Base-by-base conservation (phyloP, 2,113 vertebrate species). In the Centropus unirufus region DNA sequence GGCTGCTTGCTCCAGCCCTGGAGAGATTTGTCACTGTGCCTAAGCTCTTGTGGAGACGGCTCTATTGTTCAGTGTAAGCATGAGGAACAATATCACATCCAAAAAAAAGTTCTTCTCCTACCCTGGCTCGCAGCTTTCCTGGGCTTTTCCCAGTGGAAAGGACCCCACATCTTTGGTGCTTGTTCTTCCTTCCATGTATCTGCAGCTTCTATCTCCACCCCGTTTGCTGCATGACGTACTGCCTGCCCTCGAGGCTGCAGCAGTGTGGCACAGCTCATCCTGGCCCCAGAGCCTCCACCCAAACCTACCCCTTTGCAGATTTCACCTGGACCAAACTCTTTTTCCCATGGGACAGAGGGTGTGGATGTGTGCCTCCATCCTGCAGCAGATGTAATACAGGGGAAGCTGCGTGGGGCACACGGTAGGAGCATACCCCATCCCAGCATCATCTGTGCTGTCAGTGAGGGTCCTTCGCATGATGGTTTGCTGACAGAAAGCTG, bases 321-420 rank as follows among this genome's bases (percentile, higher is more conserved):
- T 44, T 78, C 47, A 73, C n/a, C n/a, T 39, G 34, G 27, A 72
- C 18, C 8, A 23, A 26, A 23, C 34, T 49, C 36, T 47, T 87
- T 67, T 67, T 26, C 39, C 20, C 1, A 1, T 55, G 42, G 42
- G 9, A 20, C 4, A 44, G 27, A 30, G 19, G 5, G 6, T 42
- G 14, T 58, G 67, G 75, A 76, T 11, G 9, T 18, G 22, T 17
- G 19, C 14, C n/a, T 70, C 1, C 1, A n/a, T 39, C 69, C 44
- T 24, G 47, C 3, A 23, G 55, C 14, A n/a, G 69, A 21, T 0
- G 1, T 51, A 62, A 11, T 4, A 7, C 8, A 23, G 5, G 23
- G 23, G 36, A 54, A 49, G 24, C 2, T 30, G 54, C 51, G 27
- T 1, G 4, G 47, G 20, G 12, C 3, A 1, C 0, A 0, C 54